Evolutionary conservation across 2,113 vertebrate species (phyloP), one percentile per base, ranked within the genome.

Genomic region (Galbula dea): DNA sequence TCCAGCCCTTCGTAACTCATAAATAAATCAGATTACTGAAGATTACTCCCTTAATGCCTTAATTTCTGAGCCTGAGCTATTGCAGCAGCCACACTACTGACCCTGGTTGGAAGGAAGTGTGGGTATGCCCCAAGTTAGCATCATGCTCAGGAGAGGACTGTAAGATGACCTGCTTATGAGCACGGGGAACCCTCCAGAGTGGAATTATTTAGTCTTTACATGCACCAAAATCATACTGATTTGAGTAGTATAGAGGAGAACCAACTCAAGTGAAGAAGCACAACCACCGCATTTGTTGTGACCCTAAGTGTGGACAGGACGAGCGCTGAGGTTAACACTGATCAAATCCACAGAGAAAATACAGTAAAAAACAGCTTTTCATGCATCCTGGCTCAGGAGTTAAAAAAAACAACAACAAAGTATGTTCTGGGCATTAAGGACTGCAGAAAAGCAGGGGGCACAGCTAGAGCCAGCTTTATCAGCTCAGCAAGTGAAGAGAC

Each of bases 281-380:
- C 9, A 12, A 71, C 29, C 27, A 57, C 15, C 0, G 0, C 2
- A 14, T 4, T 23, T 0, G 1, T 20, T 15, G 6, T 8, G 58
- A 52, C 30, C 18, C 29, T 16, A 5, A 0, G 0, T 11, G 34
- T 0, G 7, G 8, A 16, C 49, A 55, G 71, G 43, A 51, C 36
- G 17, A 4, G 22, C 67, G 54, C 52, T 27, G 29, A 37, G 61
- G 26, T 14, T 27, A 39, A 29, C 37, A 30, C 37, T 18, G 16
- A 39, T 27, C 17, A 7, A 39, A 62, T 18, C 29, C 43, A 12
- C 0, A 2, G 65, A 73, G 59, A 17, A 30, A 29, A 65, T 1
- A n/a, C 10, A n/a, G 32, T 11, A 16, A 51, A 69, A 52, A 0
- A 2, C 34, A 69, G 77, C 57, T 43, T 23, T 46, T 54, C 32